phyloP scores from a whole-genome alignment of 2,113 vertebrate genomes.

The Rhinoderma darwinii region DNA sequence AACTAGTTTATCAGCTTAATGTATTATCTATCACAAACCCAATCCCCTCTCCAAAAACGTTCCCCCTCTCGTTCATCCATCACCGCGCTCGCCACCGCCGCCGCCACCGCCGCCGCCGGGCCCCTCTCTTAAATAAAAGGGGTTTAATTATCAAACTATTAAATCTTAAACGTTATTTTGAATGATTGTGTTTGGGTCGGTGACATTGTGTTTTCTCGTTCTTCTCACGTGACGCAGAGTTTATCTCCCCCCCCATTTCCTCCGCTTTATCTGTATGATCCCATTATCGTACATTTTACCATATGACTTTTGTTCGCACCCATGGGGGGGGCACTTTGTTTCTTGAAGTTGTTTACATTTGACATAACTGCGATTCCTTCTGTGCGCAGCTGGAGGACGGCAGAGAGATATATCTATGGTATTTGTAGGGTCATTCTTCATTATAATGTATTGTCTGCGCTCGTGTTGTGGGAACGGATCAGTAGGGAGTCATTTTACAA shows the following conservation, averaged over 20 bases:
- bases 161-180: not conserved
- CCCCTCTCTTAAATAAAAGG: conserved; percentile 18
- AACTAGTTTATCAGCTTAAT: conserved; percentile 44
- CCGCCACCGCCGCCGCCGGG: not conserved
- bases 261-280: not conserved
- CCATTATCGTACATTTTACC: not conserved
- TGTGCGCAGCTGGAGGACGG: not conserved
- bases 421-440: not conserved
- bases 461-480: not conserved
- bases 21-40: conserved; percentile 27
- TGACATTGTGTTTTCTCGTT: not conserved
- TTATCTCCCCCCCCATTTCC: not conserved
- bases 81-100: not conserved
- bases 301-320: not conserved
- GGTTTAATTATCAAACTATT: not conserved
- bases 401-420: not conserved
- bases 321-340: not conserved
- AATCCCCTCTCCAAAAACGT: conserved; percentile 31
- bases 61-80: not conserved
- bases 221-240: not conserved
- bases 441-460: not conserved
- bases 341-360: conserved; percentile 9
- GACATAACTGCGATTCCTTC: conserved; percentile 3
- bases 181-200: not conserved
- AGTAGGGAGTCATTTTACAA: not conserved